Evolutionary conservation across 2,797 vertebrate species (phyloP).

Genomic region (Enteromius viviparus): DNA sequence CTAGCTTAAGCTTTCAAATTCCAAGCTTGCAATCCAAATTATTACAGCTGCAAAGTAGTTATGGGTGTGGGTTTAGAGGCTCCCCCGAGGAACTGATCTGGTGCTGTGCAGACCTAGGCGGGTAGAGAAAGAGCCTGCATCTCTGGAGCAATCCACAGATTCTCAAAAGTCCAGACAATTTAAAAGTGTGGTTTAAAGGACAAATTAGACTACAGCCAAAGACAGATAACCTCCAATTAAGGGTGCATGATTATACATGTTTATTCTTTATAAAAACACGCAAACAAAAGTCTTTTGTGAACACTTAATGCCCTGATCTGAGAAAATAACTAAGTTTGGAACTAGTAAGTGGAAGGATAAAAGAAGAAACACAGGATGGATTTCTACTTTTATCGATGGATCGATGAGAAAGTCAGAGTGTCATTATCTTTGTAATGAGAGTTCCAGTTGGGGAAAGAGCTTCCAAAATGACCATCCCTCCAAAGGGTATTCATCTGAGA

Average conservation of each 20-base stretch:
- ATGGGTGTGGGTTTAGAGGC: constrained; percentile 1
- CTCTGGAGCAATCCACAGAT: background rate
- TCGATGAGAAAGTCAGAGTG: constrained; percentile 66
- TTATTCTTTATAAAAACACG: background rate
- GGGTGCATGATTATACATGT: background rate
- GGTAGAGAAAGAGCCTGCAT: background rate
- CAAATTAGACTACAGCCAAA: background rate
- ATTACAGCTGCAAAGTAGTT: constrained; percentile 16
- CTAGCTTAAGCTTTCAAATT: background rate
- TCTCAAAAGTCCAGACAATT: constrained; percentile 11
- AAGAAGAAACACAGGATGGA: constrained; percentile 38
- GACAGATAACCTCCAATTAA: background rate
- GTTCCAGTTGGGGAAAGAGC: constrained; percentile 18
- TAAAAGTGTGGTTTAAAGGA: constrained; percentile 5
- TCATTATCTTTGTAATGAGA: constrained; percentile 51
- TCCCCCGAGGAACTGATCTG: background rate
- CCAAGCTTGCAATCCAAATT: background rate
- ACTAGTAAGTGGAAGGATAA: constrained; percentile 25
- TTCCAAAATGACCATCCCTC: background rate
- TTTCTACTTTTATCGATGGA: constrained; percentile 58
- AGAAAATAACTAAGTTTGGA: constrained; percentile 60
- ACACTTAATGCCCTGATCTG: constrained; percentile 54
- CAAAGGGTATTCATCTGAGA: background rate
- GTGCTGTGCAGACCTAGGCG: constrained; percentile 9
- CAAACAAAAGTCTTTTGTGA: constrained; percentile 11